Percentiles rank a stretch among this genome's conserved stretches.
Conservation (phyloP, 2,113 vertebrate species). For the Paramormyrops kingsleyae region DNA sequence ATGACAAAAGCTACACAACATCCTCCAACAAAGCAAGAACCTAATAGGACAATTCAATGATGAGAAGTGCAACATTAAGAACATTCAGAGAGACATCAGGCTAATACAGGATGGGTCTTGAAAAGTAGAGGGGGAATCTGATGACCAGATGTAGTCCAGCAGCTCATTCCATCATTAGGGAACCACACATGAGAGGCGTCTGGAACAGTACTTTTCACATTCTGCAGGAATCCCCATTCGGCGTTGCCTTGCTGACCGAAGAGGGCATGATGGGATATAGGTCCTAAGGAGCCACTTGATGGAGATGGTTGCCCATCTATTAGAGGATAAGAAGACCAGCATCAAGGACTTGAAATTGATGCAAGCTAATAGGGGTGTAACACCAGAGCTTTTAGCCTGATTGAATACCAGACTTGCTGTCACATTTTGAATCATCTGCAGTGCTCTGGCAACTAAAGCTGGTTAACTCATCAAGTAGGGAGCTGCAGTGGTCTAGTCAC, state of each 20-base stretch:
- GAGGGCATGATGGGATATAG: too few relatives aligned
- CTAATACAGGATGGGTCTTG: not conserved
- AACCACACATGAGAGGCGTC: not conserved
- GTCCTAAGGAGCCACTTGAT: not conserved
- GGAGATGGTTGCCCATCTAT: not conserved
- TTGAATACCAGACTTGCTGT: not conserved
- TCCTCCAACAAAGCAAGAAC: not conserved
- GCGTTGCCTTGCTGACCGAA: not conserved
- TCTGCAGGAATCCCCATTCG: not conserved
- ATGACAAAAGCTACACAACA: not conserved
- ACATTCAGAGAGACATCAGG: not conserved
- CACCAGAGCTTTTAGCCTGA: not conserved
- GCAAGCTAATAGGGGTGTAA: not conserved
- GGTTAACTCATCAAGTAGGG: not conserved
- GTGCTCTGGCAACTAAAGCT: not conserved
- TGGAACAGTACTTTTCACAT: not conserved
- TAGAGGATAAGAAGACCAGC: not conserved
- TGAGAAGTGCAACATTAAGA: not conserved
- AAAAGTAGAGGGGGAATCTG: not conserved
- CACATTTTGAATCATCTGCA: not conserved
- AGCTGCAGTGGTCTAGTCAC: not conserved
- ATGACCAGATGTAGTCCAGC: not conserved
- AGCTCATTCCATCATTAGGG: not conserved
- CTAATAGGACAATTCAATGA: not conserved
- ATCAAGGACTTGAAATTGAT: not conserved